Percentiles rank a stretch among this genome's conserved stretches.
These are phyloP conservation scores for Herpailurus yagouaroundi DNA, from an alignment of 2,113 vertebrate species.

Conservation along the genomic window DNA sequence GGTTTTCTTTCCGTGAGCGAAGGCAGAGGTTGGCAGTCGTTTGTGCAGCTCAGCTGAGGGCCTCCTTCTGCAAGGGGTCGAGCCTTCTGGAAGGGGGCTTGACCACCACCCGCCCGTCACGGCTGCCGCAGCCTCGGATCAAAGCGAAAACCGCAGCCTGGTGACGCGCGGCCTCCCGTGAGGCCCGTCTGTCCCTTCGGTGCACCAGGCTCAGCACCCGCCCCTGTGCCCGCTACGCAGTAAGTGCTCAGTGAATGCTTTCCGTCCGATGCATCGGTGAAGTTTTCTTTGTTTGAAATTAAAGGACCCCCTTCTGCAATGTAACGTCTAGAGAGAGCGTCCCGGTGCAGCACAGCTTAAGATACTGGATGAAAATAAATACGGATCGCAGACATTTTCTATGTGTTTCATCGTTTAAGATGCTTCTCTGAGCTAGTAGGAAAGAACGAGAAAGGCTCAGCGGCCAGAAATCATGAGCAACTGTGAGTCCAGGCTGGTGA, in stretches of 20 bases:
- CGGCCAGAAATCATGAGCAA: background rate
- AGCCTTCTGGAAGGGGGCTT: fast-evolving
- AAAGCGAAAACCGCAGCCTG: fast-evolving
- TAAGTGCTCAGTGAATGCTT: fast-evolving
- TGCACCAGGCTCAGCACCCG: fast-evolving
- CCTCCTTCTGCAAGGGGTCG: fast-evolving
- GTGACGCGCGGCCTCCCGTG: fast-evolving
- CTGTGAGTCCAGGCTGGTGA: fast-evolving
- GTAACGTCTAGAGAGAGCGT: too few relatives aligned
- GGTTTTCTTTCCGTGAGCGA: fast-evolving
- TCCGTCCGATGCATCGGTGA: too few relatives aligned
- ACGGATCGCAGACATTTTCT: fast-evolving
- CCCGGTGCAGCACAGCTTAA: background rate
- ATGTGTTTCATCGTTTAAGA: background rate
- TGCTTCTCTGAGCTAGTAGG: too few relatives aligned
- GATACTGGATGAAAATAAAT: background rate
- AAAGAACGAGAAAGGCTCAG: too few relatives aligned
- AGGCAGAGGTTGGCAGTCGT: fast-evolving
- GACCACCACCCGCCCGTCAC: fast-evolving
- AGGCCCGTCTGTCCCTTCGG: fast-evolving
- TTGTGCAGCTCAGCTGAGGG: fast-evolving
- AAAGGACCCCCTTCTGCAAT: too few relatives aligned
- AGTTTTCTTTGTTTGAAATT: background rate
- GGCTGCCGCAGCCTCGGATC: background rate
- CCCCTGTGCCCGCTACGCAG: fast-evolving